Percentiles rank a stretch among this genome's conserved stretches.
Conservation (phyloP, 2,888 invertebrate genomes). For the Oscheius sp. region DNA sequence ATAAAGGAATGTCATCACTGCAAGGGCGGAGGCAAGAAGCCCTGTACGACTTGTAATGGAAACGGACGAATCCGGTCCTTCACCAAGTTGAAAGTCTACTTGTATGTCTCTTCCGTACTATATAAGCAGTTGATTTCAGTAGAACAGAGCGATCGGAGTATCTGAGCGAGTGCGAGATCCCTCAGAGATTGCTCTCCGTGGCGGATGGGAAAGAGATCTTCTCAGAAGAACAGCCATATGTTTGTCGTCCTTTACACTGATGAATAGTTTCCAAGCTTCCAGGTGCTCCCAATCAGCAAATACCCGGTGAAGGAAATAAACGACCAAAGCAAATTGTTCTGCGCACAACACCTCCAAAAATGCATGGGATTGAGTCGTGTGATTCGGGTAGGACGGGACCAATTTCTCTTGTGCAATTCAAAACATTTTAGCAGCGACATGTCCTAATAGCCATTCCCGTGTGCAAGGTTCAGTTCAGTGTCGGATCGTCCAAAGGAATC, state of each 20-base stretch:
- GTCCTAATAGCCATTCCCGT: conserved; percentile 67
- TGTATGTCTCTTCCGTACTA: conserved; percentile 54
- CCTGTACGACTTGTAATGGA: conserved; percentile 67
- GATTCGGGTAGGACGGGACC: conserved; percentile 54
- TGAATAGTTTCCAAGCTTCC: conserved; percentile 33
- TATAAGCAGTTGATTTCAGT: conserved; percentile 51
- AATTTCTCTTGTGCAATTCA: not conserved
- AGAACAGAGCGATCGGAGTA: conserved; percentile 68
- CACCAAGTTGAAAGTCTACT: conserved; percentile 71
- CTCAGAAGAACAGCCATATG: conserved; percentile 63
- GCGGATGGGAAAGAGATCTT: conserved; percentile 62
- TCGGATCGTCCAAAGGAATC: conserved; percentile 63
- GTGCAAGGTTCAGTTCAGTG: conserved; percentile 65
- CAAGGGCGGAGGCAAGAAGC: conserved; percentile 73
- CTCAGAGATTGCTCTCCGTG: conserved; percentile 59
- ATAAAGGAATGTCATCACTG: conserved; percentile 72
- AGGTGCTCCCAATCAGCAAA: conserved; percentile 70
- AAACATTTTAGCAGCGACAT: conserved; percentile 70
- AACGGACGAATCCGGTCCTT: conserved; percentile 67
- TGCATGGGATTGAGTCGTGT: conserved; percentile 69
- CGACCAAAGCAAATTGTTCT: conserved; percentile 67
- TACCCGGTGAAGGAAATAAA: conserved; percentile 69
- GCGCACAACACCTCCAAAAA: conserved; percentile 69
- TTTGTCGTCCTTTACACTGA: conserved; percentile 42
- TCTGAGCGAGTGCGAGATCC: conserved; percentile 68